Base-by-base conservation (phyloP, 2,888 invertebrate species). In the Pristionchus arcanus region DNA sequence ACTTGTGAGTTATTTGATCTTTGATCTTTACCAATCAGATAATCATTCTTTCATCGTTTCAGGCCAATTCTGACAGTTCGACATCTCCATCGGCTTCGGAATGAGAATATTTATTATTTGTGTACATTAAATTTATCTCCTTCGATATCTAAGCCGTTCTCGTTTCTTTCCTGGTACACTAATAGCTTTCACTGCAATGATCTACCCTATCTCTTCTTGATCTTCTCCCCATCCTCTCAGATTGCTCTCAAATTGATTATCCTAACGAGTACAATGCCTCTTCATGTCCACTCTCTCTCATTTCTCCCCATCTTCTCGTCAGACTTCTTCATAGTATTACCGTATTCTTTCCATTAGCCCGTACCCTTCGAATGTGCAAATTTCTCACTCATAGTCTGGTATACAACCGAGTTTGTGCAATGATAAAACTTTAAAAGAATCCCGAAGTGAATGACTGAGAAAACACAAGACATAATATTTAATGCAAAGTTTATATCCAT, bases 11-110 rank as follows among this genome's bases (percentile, higher is more conserved):
- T n/a, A 2, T 53, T 63, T 37, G 42, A 59, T 85, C 31, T 85
- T 85, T 85, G 34, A 59, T 85, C 42, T 85, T 63, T 55, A 21
- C 19, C 28, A 3, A 31, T 37, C 55, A 5, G 19, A n/a, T 16
- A 84, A 25, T 55, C 3, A 83, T 53, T n/a, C 3, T n/a, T 83
- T n/a, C 13, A 13, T 53, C 34, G 0, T 2, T 87, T 37, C 68
- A 87, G 87, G 68, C 87, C 53, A 87, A 87, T 53, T 87, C 87
- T 1, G 87, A 87, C 37, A 87, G 87, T 53, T 87, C 87, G 21
- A 87, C 87, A 3, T 87, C 87, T 49, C 87, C 87, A 15, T 86
- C 86, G 3, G 84, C 55, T 19, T 84, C 84, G 2, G 84, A 84
- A 55, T 84, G 84, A 84, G 16, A 55, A 28, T 13, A 84, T 84